Percentiles rank a stretch among this genome's conserved stretches.
Conservation (phyloP, 2,888 invertebrate species). For the Calameuta idolon region DNA sequence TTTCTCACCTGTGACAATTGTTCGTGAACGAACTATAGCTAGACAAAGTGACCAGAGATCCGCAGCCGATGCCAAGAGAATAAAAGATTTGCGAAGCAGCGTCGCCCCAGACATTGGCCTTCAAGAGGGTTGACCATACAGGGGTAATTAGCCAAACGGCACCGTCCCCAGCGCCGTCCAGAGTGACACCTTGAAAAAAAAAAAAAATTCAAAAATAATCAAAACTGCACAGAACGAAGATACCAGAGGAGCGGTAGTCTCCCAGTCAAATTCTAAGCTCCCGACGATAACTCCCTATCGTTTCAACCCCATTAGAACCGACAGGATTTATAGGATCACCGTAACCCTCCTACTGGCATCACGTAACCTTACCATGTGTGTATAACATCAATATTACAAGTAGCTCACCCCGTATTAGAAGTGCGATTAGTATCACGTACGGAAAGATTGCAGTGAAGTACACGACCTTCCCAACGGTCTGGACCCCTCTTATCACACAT, state of each 20-base stretch:
- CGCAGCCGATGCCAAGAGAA: conserved; percentile 82
- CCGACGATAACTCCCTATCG: background rate
- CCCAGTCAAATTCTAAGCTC: background rate
- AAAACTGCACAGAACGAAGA: background rate
- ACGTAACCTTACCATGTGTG: background rate
- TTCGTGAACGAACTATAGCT: conserved; percentile 81
- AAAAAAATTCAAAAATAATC: too few relatives aligned
- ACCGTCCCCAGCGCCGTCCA: conserved; percentile 79
- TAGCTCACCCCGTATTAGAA: conserved; percentile 67
- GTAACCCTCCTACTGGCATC: background rate
- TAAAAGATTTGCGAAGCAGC: conserved; percentile 89
- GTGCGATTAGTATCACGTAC: conserved; percentile 76
- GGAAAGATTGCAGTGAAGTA: conserved; percentile 81
- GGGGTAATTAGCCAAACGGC: conserved; percentile 81
- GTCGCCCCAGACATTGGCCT: conserved; percentile 82
- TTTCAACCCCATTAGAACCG: too few relatives aligned
- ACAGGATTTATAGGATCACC: background rate
- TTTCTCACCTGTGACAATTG: conserved; percentile 71
- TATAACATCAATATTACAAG: background rate
- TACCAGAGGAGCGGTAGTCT: background rate
- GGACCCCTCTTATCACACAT: conserved; percentile 88
- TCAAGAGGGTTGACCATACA: conserved; percentile 75
- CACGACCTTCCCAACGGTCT: conserved; percentile 89
- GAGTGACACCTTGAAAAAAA: conserved; percentile 71
- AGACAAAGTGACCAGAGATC: conserved; percentile 81